Percentiles rank a stretch among this genome's conserved stretches.
Conservation (phyloP, 2,113 vertebrate species). For the Thalassoma bifasciatum region DNA sequence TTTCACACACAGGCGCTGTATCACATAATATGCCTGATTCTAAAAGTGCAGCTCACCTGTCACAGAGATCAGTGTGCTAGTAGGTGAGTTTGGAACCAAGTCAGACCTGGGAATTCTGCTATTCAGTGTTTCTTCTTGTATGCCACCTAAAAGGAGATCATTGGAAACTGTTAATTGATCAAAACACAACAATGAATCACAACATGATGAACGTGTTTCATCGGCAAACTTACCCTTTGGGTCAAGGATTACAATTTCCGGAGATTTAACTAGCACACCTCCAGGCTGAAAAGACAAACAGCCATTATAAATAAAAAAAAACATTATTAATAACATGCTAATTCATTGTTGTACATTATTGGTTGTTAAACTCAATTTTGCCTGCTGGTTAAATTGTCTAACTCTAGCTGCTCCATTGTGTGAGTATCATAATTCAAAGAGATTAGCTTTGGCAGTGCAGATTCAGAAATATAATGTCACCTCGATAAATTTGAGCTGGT, state of each 20-base stretch:
- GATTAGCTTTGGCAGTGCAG: too few species aligned
- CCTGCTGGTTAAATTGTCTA: too few species aligned
- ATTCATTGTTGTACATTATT: background rate
- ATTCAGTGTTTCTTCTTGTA: slow-evolving; percentile 56
- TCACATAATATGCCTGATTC: background rate
- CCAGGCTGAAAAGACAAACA: slow-evolving; percentile 79
- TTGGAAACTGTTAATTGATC: background rate
- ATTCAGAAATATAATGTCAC: too few species aligned
- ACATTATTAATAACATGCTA: background rate
- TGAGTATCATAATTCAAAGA: too few species aligned
- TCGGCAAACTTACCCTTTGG: slow-evolving; percentile 79
- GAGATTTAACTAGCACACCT: slow-evolving; percentile 80
- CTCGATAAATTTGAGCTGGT: too few species aligned
- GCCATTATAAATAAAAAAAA: background rate
- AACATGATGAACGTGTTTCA: rapidly evolving
- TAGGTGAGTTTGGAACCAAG: slow-evolving; percentile 67
- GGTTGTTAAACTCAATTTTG: too few species aligned
- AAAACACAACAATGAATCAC: background rate
- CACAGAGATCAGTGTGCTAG: slow-evolving; percentile 75
- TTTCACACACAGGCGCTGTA: background rate
- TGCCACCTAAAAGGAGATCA: slow-evolving; percentile 45
- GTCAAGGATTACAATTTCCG: slow-evolving; percentile 67
- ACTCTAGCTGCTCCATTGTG: too few species aligned
- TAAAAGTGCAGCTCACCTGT: slow-evolving; percentile 66
- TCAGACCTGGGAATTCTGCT: slow-evolving; percentile 46